These are phyloP conservation scores for Podarcis muralis DNA, from an alignment of 2,113 vertebrate species.

Conservation along the genomic window DNA sequence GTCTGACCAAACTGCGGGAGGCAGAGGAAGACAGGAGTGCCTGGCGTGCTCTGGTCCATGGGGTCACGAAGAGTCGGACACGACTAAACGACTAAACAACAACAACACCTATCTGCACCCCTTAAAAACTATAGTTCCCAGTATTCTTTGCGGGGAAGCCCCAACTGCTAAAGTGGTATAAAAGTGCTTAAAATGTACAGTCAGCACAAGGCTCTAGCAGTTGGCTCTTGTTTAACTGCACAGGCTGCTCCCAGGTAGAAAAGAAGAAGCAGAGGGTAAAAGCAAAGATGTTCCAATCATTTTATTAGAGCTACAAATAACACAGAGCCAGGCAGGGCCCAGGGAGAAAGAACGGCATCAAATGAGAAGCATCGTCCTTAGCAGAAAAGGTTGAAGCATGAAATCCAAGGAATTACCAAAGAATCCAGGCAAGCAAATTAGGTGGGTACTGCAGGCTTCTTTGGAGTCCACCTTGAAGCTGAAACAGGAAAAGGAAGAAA, in stretches of 20 bases:
- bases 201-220: background rate
- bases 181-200: no score
- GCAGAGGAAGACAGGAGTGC: no score
- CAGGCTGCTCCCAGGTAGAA: background rate
- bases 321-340: background rate
- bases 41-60: no score
- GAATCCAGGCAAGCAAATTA: background rate
- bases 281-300: background rate
- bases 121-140: no score
- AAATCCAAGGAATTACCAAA: background rate
- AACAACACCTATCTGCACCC: no score
- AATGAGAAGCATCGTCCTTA: background rate
- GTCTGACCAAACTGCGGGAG: no score
- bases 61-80: no score
- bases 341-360: background rate
- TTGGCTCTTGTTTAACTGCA: background rate
- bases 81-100: no score
- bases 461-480: background rate
- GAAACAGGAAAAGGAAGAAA: background rate
- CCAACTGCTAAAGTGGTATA: no score
- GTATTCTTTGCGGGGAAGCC: no score
- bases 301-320: background rate
- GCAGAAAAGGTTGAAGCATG: no score
- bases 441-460: background rate
- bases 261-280: background rate